Base-by-base conservation (phyloP, 1,140 invertebrate genomes). In the Portunus trituberculatus region DNA sequence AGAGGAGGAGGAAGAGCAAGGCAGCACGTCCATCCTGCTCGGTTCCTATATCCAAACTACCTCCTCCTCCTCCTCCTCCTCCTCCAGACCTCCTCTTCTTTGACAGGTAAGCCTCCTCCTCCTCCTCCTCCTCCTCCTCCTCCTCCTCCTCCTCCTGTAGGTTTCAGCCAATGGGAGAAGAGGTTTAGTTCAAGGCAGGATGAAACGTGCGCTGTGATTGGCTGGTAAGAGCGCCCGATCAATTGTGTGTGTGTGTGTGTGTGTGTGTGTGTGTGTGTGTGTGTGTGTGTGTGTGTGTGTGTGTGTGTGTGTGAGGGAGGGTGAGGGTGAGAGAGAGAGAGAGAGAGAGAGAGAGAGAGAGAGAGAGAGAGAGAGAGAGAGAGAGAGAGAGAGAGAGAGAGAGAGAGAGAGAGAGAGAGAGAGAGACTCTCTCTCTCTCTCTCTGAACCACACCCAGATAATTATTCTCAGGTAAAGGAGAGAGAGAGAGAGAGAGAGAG, bases 321-420 rank as follows among this genome's bases (percentile, higher is more conserved):
- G 16, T 25, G 83, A 31, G 83, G 8, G 83, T 4, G 83, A 31
- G 83, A 31, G 83, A 31, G 83, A 86, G 83, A 86, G 83, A 86
- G 83, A 86, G 86, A 32, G 86, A 88, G 86, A 32, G 86, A 31
- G 83, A 25, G 83, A 86, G 83, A 86, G 83, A 86, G 83, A 31
- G 83, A 39, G 83, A 31, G 83, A 86, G 32, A 31, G 28, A 86
- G 32, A 31, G 83, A 86, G 83, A 86, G 83, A 86, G 83, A 86
- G 83, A 86, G 83, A 86, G 83, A 86, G 83, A 86, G 83, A 86
- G 83, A 86, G 83, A 86, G 83, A 86, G 83, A 86, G 83, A 86
- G 83, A 86, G 83, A 25, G 3, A 6, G 83, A 86, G 4, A 86
- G 32, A 86, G 83, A 86, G 83, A 86, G 83, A 86, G 83, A 25